Base-by-base conservation (phyloP, 2,888 invertebrate genomes). In the Caenorhabditis sulstoni region DNA sequence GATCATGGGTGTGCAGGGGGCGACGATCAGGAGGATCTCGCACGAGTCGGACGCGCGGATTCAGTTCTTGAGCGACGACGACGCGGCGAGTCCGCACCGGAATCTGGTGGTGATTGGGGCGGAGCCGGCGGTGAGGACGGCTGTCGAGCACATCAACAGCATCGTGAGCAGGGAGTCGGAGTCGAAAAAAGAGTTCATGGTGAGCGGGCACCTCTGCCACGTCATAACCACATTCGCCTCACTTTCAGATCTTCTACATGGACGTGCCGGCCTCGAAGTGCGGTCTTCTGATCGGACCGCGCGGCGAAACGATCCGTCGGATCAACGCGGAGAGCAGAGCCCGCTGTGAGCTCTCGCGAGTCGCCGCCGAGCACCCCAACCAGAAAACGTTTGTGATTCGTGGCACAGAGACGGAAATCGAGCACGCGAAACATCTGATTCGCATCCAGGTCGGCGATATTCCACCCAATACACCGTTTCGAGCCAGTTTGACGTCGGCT, bases 11-110 rank as follows among this genome's bases (percentile, higher is more conserved):
- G 96, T 97, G 91, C 95, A 96, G 3, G 98, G 98, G 12, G 97
- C 97, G 86, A 98, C 96, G 95, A 97, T 98, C 85, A 96, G 96
- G 92, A 95, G 96, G 91, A 95, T 98, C 81, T 96, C 96, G 91
- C 94, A 94, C 0, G 97, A 97, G 91, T 95, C 96, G 0, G 96
- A 96, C 0, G 95, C 96, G 78, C 93, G 95, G 88, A 94, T 98
- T 52, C 97, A 97, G 91, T 97, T 98, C 91, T 93, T 93, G 84
- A 92, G 92, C 81, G 95, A 95, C 65, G 88, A 95, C 88, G 96
- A 96, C 87, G 93, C 93, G 29, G 29, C 29, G n/a, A n/a, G n/a
- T n/a, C n/a, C n/a, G 29, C 29, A 29, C 29, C 29, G 29, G 29
- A 29, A 29, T 5, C 7, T 29, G 29, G 29, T 29, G 29, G 29